phyloP scores from a whole-genome alignment of 2,113 vertebrate species.

The mouse (Mus musculus) region DNA sequence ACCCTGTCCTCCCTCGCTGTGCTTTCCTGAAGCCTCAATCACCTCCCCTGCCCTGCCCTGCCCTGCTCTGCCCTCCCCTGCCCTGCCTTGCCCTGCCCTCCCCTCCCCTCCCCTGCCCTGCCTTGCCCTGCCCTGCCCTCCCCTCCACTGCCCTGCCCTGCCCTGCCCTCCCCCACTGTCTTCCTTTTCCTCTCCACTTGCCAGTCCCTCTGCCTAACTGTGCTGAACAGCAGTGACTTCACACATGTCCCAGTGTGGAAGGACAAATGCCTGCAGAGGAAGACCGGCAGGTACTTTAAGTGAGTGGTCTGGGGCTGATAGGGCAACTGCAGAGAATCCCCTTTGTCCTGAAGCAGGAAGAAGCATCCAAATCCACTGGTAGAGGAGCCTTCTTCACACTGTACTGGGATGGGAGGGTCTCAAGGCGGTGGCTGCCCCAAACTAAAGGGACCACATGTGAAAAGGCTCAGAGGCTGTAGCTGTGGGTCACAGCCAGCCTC shows the following conservation, averaged over 20 bases:
- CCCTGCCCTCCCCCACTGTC: too few species aligned
- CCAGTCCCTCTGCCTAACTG: neutral
- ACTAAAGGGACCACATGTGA: neutral
- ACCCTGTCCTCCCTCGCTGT: neutral
- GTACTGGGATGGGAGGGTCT: neutral
- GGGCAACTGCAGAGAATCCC: fast-evolving
- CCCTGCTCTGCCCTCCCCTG: too few species aligned
- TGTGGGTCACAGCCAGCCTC: neutral
- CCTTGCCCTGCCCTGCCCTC: too few species aligned
- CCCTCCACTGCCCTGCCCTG: too few species aligned
- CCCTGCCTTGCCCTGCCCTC: too few species aligned
- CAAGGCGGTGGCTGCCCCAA: neutral
- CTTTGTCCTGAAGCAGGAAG: neutral
- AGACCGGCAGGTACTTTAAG: neutral
- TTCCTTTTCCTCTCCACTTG: neutral
- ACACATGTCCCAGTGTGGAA: neutral
- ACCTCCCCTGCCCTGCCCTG: neutral
- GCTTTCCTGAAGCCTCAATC: neutral
- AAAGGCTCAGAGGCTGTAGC: neutral
- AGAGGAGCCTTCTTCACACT: neutral
- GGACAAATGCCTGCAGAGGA: neutral
- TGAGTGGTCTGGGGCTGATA: neutral
- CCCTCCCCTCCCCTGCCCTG: too few species aligned
- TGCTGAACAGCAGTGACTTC: neutral
- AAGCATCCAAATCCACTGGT: neutral